Evolutionary conservation across 2,113 vertebrate species (phyloP).

Genomic region (Rhea pennata): DNA sequence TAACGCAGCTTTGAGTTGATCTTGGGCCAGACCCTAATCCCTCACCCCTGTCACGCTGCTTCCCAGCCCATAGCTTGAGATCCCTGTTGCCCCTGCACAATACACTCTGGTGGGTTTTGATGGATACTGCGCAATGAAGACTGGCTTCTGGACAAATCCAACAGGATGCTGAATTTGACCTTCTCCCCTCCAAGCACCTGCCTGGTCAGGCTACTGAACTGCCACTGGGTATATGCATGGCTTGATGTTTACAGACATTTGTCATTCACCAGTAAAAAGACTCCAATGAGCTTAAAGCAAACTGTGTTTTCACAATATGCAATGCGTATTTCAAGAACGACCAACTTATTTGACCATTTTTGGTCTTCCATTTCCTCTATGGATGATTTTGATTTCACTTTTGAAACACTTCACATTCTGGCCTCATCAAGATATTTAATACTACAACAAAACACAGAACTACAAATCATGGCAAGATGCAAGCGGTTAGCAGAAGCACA

Average conservation of each 20-base stretch:
- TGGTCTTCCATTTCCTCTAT: not conserved
- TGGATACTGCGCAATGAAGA: not conserved
- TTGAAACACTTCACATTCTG: not conserved
- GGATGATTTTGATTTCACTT: not conserved
- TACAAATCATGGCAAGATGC: not conserved
- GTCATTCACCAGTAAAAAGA: not conserved
- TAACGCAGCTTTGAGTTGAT: not conserved
- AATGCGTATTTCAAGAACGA: not conserved
- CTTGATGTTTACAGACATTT: not conserved
- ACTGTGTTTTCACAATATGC: not conserved
- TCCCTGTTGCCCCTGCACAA: not conserved
- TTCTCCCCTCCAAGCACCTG: not conserved
- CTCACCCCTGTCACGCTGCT: rapidly evolving
- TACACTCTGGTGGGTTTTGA: not conserved
- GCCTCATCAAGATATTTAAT: not conserved
- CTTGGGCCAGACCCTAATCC: not conserved
- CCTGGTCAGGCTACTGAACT: not conserved
- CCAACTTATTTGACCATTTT: not conserved
- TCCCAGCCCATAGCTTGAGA: not conserved
- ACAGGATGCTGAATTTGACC: not conserved
- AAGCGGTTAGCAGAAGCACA: not conserved
- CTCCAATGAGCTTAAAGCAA: not conserved
- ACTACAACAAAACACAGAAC: not conserved
- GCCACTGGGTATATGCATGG: rapidly evolving
- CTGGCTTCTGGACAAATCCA: not conserved